Base-by-base conservation (phyloP, 2,888 invertebrate genomes). In the Hesperia comma region DNA sequence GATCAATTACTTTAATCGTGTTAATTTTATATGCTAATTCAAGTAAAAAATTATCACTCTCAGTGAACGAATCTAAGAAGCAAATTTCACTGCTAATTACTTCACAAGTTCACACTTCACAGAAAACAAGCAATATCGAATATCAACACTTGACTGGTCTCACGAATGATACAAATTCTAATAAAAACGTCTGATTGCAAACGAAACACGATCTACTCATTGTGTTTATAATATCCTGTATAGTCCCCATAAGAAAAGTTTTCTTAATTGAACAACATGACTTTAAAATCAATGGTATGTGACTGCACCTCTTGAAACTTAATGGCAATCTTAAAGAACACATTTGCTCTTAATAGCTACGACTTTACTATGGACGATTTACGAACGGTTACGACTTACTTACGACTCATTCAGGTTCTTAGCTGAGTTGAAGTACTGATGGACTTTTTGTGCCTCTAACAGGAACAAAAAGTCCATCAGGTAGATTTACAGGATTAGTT, bases 251-350 rank as follows among this genome's bases (percentile, higher is more conserved):
- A 67, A 68, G 49, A 68, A 69, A 43, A 68, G 58, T 62, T 56
- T 67, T 57, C 70, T 72, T 71, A 72, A 72, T 70, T 71, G 69
- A 71, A 72, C 63, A 68, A 71, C 67, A 71, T 61, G 72, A 8
- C 54, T 68, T 68, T 63, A 68, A 67, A 68, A 71, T 66, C 57
- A 64, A 61, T 63, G 62, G 69, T 54, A 67, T 56, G 69, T 54
- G 53, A 67, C 57, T 63, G 26, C 32, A 54, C 40, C 46, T 41
- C 53, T 63, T 69, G 58, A 58, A 64, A 60, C 21, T 46, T 60
- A 63, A 66, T 58, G 51, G 58, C 53, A 54, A 53, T n/a, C 41
- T 51, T 41, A 53, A 43, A n/a, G 7, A 41, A 15, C 40, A 5
- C 17, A 40, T 58, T 41, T 46, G 15, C 15, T 0, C 14, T 53